Conservation (phyloP, 2,113 vertebrate genomes). For the Lasiurus cinereus region DNA sequence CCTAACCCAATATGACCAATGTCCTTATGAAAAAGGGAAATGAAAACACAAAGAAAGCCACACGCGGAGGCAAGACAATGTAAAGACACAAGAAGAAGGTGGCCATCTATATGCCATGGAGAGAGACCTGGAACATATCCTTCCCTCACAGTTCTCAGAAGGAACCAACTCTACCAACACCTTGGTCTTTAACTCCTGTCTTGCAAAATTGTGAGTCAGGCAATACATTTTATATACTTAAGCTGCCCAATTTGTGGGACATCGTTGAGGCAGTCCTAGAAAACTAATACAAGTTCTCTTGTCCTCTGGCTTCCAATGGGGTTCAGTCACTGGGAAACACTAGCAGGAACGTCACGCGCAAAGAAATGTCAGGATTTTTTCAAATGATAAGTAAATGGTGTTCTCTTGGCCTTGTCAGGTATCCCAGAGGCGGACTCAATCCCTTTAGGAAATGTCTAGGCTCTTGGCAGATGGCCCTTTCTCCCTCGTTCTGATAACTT, state of each 20-base stretch:
- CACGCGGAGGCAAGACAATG: background rate
- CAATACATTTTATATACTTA: background rate
- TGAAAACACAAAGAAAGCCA: background rate
- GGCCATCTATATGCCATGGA: background rate
- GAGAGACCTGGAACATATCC: background rate
- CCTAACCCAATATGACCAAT: no score
- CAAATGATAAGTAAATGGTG: no score
- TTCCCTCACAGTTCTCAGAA: background rate
- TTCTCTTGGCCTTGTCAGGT: background rate
- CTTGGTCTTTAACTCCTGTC: background rate
- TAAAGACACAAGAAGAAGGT: background rate
- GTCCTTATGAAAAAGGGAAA: background rate
- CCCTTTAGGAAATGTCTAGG: background rate
- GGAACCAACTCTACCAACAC: background rate
- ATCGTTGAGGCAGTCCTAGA: background rate
- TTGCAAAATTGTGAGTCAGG: background rate
- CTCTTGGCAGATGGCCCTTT: background rate
- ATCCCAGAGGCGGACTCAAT: background rate
- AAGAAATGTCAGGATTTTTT: background rate
- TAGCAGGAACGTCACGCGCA: background rate
- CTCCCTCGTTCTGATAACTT: background rate
- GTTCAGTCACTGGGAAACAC: background rate
- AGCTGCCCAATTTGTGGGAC: background rate
- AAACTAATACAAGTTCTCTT: background rate
- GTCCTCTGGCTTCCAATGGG: background rate